Conservation (phyloP, 2,888 invertebrate genomes). For the Eristalis intricaria region DNA sequence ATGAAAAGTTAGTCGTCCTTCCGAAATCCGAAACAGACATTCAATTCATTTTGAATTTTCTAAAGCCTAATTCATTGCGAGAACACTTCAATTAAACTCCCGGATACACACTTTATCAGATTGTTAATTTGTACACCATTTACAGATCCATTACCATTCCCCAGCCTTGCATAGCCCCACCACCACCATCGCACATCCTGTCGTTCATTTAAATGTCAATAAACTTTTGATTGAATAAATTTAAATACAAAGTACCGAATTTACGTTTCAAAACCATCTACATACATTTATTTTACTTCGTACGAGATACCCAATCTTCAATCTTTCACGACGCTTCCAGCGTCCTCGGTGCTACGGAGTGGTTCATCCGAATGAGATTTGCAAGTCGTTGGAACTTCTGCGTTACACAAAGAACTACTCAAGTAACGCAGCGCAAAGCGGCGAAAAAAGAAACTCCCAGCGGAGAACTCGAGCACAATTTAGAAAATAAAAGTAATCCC, state of each 20-base stretch:
- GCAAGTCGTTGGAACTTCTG: neutral
- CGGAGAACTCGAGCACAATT: neutral
- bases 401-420: neutral
- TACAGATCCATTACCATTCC: neutral
- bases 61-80: neutral
- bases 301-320: neutral
- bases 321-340: neutral
- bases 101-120: neutral
- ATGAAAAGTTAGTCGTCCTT: neutral
- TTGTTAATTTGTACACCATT: conserved; percentile 1
- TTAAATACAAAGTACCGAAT: conserved; percentile 27
- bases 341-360: no score
- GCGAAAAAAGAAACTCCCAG: neutral
- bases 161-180: neutral
- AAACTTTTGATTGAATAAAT: conserved; percentile 36
- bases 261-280: conserved; percentile 16
- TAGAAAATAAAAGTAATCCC: neutral
- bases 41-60: neutral
- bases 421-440: neutral
- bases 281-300: neutral
- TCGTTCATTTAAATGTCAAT: conserved; percentile 34
- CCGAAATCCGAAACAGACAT: neutral
- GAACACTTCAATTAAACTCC: neutral
- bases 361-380: no score
- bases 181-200: neutral